Base-by-base conservation (phyloP, 2,888 invertebrate genomes). In the Sipunculus nudus region DNA sequence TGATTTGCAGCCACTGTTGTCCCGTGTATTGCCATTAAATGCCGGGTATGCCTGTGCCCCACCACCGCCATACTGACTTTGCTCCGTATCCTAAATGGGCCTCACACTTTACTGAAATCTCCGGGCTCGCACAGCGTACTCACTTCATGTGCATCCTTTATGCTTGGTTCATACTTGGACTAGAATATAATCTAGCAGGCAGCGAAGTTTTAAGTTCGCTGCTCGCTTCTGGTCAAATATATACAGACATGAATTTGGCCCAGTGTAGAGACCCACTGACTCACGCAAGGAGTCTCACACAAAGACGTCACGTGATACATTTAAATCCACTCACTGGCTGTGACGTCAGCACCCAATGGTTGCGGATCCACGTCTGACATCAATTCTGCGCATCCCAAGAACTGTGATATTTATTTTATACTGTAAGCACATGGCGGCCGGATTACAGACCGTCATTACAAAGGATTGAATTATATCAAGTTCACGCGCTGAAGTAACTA, bases 41-140 rank as follows among this genome's bases (percentile, higher is more conserved):
- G 77, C 65, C 92, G 90, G 86, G 92, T 90, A 90, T 93, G 93
- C 89, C 93, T 90, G 88, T 91, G 92, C 88, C 90, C 90, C 86
- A 90, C 90, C 86, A 91, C 90, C 88, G 91, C 91, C 91, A 91
- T 91, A 89, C 25, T n/a, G n/a, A 13, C 16, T 5, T 21, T 40
- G n/a, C 31, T 28, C 32, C 26, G 25, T 10, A n/a, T n/a, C n/a
- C n/a, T n/a, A n/a, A n/a, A n/a, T n/a, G n/a, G n/a, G n/a, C n/a
- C n/a, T n/a, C n/a, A n/a, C n/a, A n/a, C n/a, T n/a, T n/a, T n/a
- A n/a, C n/a, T n/a, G n/a, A n/a, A n/a, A n/a, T n/a, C n/a, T n/a
- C n/a, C n/a, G n/a, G n/a, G n/a, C n/a, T n/a, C n/a, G n/a, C n/a
- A n/a, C n/a, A n/a, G n/a, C n/a, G 25, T 19, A 23, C 10, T n/a